Evolutionary conservation across 2,888 invertebrate genomes (phyloP), one percentile per base, ranked within the genome.

Genomic region (Seira musarum): DNA sequence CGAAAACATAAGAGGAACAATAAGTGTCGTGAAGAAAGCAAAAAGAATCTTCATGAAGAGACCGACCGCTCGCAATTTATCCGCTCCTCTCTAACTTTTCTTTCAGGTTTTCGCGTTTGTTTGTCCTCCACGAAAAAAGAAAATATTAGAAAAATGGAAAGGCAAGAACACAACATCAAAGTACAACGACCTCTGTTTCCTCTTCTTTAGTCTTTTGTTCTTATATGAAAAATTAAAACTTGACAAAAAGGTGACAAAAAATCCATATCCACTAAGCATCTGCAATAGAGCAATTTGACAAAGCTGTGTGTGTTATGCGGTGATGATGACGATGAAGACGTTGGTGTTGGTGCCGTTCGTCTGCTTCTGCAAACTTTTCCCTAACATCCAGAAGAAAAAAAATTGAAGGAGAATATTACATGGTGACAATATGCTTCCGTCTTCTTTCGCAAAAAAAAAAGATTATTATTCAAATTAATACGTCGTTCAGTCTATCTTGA

Each of bases 381-480:
- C 49, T 40, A 30, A 30, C 49, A n/a, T n/a, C 17, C 49, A 67
- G 68, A 30, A 19, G 49, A 21, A 49, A 68, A 60, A 69, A 60
- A 30, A 40, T 66, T n/a, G 25, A 60, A 60, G 49, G 3, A 15
- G 60, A 69, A 69, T 49, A 61, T 57, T 66, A 60, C 24, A 53
- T 30, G 49, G 57, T 35, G 21, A 35, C 22, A 61, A 65, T 30
- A 40, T 61, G 71, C 60, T 35, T 49, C 60, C 60, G 10, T 21
- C 60, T 60, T 21, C 60, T 60, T 13, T 53, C 53, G 3, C 53
- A 2, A 1, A 21, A 13, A 30, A 35, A 67, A 78, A 67, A 71
- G 71, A 78, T 71, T 60, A 60, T 75, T 79, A 79, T 79, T 79
- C 79, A 79, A 73, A 79, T 79, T 79, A 79, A 79, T 79, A 68